Evolutionary conservation across 2,888 invertebrate genomes (phyloP).

Genomic region (Agrotis segetum): DNA sequence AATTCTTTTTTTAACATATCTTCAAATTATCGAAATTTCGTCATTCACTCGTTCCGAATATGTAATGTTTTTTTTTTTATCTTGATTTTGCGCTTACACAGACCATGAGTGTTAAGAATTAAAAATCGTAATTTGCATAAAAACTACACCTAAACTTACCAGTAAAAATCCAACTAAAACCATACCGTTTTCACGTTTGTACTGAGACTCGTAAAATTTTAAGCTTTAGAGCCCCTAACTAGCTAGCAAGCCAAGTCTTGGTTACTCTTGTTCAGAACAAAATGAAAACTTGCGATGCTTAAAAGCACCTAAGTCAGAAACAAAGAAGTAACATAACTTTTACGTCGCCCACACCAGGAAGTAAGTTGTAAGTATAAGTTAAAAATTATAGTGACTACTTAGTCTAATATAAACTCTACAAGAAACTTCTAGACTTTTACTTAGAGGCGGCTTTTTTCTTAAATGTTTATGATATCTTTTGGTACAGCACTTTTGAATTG

Average conservation of each 20-base stretch:
- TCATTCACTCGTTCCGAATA: too few relatives aligned
- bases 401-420: slow-evolving; percentile 53
- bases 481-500: neutral
- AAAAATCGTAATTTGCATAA: neutral
- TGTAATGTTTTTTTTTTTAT: too few relatives aligned
- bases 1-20: too few relatives aligned
- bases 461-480: slow-evolving; percentile 9
- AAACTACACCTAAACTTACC: neutral
- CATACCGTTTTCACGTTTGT: slow-evolving; percentile 6
- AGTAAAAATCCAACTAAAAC: slow-evolving; percentile 16
- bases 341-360: slow-evolving; percentile 50
- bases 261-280: slow-evolving; percentile 46
- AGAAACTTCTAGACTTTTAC: slow-evolving; percentile 50
- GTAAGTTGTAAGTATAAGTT: slow-evolving; percentile 54
- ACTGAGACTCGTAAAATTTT: slow-evolving; percentile 44
- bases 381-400: slow-evolving; percentile 61
- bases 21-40: too few relatives aligned
- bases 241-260: slow-evolving; percentile 18
- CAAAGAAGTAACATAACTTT: slow-evolving; percentile 63
- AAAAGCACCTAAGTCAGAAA: slow-evolving; percentile 61
- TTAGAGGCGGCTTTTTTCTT: slow-evolving; percentile 20
- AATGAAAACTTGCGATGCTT: slow-evolving; percentile 62
- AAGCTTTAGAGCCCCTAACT: slow-evolving; percentile 45
- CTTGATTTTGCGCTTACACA: too few relatives aligned
- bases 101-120: neutral